Evolutionary conservation across 2,888 invertebrate species (phyloP).

Genomic region (Lithophane leautieri): DNA sequence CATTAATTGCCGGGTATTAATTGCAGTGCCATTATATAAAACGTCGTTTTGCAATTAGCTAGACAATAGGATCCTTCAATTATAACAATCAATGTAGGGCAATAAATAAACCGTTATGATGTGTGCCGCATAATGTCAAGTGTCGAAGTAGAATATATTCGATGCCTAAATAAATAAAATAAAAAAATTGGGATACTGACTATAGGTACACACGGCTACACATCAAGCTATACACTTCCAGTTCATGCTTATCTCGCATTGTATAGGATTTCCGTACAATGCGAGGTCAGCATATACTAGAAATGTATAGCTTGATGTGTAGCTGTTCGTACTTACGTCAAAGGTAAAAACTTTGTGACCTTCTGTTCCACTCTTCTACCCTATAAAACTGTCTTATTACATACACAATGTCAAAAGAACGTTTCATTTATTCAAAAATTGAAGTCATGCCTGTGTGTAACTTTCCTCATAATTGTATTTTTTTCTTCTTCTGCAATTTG

Average conservation of each 20-base stretch:
- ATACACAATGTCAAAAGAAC: slow-evolving; percentile 51
- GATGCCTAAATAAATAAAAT: no score
- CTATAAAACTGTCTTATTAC: slow-evolving; percentile 26
- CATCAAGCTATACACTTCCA: no score
- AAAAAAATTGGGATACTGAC: neutral
- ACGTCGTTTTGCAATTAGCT: slow-evolving; percentile 34
- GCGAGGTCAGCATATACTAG: no score
- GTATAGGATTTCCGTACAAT: no score
- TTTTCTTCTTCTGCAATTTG: slow-evolving; percentile 48
- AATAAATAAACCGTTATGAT: slow-evolving; percentile 22
- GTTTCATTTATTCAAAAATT: slow-evolving; percentile 55
- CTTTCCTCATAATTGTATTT: slow-evolving; percentile 50
- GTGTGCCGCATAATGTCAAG: slow-evolving; percentile 10
- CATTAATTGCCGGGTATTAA: slow-evolving; percentile 47
- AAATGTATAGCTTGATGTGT: no score
- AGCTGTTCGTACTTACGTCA: neutral
- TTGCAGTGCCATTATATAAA: slow-evolving; percentile 29
- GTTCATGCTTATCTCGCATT: no score
- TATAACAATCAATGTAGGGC: slow-evolving; percentile 45
- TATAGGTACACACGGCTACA: no score
- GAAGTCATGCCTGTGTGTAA: slow-evolving; percentile 36
- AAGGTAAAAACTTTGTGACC: slow-evolving; percentile 42
- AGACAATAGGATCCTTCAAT: slow-evolving; percentile 33
- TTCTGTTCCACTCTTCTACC: slow-evolving; percentile 37
- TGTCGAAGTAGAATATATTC: slow-evolving; percentile 13